phyloP scores from a whole-genome alignment of 2,113 vertebrate species.

The Steatornis caripensis region DNA sequence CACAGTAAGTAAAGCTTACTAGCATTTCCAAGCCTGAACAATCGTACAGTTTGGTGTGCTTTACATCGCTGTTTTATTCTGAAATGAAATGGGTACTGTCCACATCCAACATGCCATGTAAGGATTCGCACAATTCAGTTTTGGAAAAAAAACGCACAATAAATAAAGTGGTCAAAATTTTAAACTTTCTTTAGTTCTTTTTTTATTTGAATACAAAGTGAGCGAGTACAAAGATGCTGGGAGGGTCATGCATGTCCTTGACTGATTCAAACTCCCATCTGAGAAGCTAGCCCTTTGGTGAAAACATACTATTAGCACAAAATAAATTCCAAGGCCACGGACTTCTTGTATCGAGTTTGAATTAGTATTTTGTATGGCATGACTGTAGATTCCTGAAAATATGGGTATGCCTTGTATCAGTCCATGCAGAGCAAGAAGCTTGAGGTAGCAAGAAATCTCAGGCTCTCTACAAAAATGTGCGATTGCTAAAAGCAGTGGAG shows the following conservation, averaged over 20 bases:
- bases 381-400: not conserved
- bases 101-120: not conserved
- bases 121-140: not conserved
- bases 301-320: not conserved
- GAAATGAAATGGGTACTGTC: not conserved
- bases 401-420: not conserved
- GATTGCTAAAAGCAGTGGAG: not conserved
- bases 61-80: not conserved
- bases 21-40: not conserved
- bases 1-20: not conserved
- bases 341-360: not conserved
- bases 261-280: not conserved
- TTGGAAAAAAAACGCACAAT: not conserved
- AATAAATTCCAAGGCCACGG: not conserved
- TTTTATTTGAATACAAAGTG: not conserved
- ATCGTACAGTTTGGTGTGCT: not conserved
- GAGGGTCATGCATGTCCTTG: not conserved
- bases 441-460: not conserved
- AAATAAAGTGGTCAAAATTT: not conserved
- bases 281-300: not conserved
- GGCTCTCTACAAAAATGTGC: not conserved
- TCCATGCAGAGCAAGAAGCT: not conserved
- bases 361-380: not conserved
- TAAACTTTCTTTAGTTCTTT: not conserved
- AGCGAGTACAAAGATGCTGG: not conserved